Percentiles rank a stretch among this genome's conserved stretches.
phyloP scores from a whole-genome alignment of 2,113 vertebrate species.

The Petrocephalus microphthalmus region DNA sequence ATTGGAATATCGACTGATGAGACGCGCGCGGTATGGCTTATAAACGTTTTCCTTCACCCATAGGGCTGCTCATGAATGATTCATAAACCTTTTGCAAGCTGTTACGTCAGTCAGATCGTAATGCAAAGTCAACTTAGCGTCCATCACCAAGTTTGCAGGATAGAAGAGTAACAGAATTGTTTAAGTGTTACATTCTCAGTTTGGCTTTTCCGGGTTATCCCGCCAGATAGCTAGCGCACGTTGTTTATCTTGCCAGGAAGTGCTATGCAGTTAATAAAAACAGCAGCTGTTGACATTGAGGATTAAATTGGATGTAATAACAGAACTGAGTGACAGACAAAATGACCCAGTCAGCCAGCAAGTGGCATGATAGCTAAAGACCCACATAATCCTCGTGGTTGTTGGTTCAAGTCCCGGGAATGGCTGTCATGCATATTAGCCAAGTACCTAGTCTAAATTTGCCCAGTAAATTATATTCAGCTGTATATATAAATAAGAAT shows the following conservation, averaged over 20 bases:
- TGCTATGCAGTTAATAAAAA: not conserved
- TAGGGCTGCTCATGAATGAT: not conserved
- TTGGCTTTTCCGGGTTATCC: not conserved
- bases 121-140: conserved; percentile 1
- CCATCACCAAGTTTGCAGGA: not conserved
- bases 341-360: not conserved
- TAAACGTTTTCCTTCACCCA: not conserved
- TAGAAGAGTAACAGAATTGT: not conserved
- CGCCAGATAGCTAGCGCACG: not conserved
- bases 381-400: not conserved
- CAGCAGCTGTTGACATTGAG: not conserved
- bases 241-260: not conserved
- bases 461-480: not conserved
- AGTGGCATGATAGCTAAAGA: not conserved
- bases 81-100: not conserved
- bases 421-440: not conserved
- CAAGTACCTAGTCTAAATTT: not conserved
- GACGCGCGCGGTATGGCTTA: not conserved
- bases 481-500: not conserved
- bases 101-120: not conserved
- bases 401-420: not conserved
- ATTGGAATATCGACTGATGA: not conserved
- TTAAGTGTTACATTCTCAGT: not conserved
- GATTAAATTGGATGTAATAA: not conserved
- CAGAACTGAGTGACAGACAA: not conserved